Evolutionary conservation across 1,140 invertebrate genomes (phyloP), one percentile per base, ranked within the genome.

Genomic region (Tetramorium parvispinum): DNA sequence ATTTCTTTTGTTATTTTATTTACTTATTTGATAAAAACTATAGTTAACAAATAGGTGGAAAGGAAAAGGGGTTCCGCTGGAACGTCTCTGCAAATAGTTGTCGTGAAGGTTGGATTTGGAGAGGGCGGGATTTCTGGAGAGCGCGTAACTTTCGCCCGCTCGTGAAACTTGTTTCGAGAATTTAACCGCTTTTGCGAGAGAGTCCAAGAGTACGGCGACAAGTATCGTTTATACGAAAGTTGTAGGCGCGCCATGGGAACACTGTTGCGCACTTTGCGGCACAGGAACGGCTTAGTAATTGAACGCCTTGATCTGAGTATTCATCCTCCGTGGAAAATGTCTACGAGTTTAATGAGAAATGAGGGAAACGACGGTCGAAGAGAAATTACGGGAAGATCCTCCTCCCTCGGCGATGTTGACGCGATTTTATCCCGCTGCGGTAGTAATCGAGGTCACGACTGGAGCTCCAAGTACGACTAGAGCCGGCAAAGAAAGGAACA

Each of bases 271-370:
- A 83, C 66, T 83, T 73, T 83, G 68, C 68, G 79, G 40, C 66
- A 24, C n/a, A 32, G 11, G 21, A 78, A 55, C 46, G 46, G 8
- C 40, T 13, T 71, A 10, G 71, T 85, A 78, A 88, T 88, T 53
- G 87, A 88, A 75, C 65, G 79, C 43, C 77, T 71, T 86, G 55
- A 65, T 59, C 66, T 66, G 57, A 40, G 79, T 73, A 75, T 83
- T 83, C 79, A 83, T 73, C 53, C 53, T 11, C 6, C 53, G 79
- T 43, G 76, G 37, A 88, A 88, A 87, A 87, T 78, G 87, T 85
- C 85, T 46, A 53, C n/a, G 73, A 27, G 75, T 88, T 88, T 89
- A 88, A 89, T 85, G 87, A 88, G 87, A 88, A 88, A 88, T 82
- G 59, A 66, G 71, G 68, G 49, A 51, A 71, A 76, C 11, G 46